phyloP scores from a whole-genome alignment of 2,113 vertebrate genomes.

The Chloropsis cyanopogon region DNA sequence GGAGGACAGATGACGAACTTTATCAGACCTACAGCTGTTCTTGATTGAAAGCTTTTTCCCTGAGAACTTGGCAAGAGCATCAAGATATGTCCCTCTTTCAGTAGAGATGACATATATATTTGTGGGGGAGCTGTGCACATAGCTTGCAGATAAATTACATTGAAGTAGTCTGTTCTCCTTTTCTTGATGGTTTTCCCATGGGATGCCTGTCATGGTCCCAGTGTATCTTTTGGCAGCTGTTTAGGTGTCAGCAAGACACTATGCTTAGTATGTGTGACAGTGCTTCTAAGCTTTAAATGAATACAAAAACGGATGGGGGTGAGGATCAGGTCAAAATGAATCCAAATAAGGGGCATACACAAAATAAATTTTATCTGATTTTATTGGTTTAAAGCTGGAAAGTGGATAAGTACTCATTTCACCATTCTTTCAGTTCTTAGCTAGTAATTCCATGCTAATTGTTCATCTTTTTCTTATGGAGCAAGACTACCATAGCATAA shows the following conservation, averaged over 20 bases:
- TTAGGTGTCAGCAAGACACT: neutral
- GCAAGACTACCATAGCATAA: neutral
- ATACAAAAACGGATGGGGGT: neutral
- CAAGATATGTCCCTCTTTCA: neutral
- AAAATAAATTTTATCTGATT: neutral
- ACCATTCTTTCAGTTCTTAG: neutral
- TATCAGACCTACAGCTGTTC: neutral
- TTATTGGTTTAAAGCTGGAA: neutral
- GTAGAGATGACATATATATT: neutral
- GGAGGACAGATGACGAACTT: neutral
- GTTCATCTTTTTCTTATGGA: neutral
- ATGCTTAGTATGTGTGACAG: neutral
- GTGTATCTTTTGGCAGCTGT: neutral
- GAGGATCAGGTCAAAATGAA: neutral
- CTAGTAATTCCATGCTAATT: neutral
- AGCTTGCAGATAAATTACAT: neutral
- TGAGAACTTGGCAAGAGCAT: neutral
- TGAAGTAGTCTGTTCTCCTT: neutral
- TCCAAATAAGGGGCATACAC: neutral
- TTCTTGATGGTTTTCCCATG: neutral
- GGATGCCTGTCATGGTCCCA: neutral
- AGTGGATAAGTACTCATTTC: neutral
- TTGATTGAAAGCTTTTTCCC: neutral
- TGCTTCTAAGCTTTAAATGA: neutral
- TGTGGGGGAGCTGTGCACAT: neutral